These are phyloP conservation scores for Luehdorfia chinensis DNA, from an alignment of 1,140 invertebrate species.

Conservation along the genomic window DNA sequence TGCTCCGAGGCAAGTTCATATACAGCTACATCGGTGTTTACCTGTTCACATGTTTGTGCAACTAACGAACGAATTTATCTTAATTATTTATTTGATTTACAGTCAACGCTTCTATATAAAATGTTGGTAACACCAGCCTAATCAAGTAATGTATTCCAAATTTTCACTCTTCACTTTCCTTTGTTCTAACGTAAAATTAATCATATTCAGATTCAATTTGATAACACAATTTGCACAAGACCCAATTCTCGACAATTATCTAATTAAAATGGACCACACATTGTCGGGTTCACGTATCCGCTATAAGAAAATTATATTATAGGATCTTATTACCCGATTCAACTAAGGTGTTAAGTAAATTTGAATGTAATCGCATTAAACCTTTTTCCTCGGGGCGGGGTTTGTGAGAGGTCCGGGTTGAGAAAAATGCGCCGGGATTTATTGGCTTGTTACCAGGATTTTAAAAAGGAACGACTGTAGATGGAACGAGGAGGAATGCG, in stretches of 20 bases:
- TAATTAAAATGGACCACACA: slow-evolving; percentile 57
- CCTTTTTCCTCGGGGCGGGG: slow-evolving; percentile 55
- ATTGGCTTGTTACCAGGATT: slow-evolving; percentile 74
- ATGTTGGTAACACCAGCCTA: slow-evolving; percentile 21
- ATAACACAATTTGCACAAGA: slow-evolving; percentile 62
- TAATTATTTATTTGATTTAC: slow-evolving; percentile 37
- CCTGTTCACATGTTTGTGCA: slow-evolving; percentile 48
- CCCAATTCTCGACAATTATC: slow-evolving; percentile 55
- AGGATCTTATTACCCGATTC: slow-evolving; percentile 65
- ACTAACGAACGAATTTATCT: slow-evolving; percentile 57
- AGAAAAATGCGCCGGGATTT: slow-evolving; percentile 70
- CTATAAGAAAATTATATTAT: slow-evolving; percentile 65
- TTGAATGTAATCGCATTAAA: slow-evolving; percentile 72
- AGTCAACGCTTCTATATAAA: slow-evolving; percentile 1
- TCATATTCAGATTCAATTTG: slow-evolving; percentile 64
- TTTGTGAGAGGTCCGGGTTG: slow-evolving; percentile 28
- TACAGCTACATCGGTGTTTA: slow-evolving; percentile 44
- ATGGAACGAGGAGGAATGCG: slow-evolving; percentile 50
- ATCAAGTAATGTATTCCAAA: slow-evolving; percentile 43
- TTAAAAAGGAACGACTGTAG: slow-evolving; percentile 62
- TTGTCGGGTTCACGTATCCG: slow-evolving; percentile 27
- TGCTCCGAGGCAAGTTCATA: slow-evolving; percentile 37
- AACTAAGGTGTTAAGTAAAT: slow-evolving; percentile 75
- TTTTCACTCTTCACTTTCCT: slow-evolving; percentile 27
- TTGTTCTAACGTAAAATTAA: slow-evolving; percentile 59